Evolutionary conservation across 2,797 vertebrate genomes (phyloP).

Genomic region (Lacerta agilis): DNA sequence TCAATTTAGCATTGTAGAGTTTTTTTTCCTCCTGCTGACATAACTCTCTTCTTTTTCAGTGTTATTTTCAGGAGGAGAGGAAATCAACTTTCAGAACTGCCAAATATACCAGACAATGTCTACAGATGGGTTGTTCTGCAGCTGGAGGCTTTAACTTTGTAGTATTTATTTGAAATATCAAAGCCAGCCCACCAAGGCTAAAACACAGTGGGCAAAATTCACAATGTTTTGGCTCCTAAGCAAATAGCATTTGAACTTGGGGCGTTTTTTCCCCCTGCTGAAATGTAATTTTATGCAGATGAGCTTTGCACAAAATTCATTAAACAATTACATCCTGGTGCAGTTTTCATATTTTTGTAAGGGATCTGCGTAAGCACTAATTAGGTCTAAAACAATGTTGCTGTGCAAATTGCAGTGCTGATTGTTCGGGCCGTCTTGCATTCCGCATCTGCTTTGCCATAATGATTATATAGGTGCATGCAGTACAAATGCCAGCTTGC

Average conservation of each 20-base stretch:
- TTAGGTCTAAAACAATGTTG: conserved; percentile 85
- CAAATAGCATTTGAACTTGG: conserved; percentile 83
- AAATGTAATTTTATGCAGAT: conserved; percentile 85
- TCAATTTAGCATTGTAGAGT: conserved; percentile 63
- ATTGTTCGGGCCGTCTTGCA: conserved; percentile 78
- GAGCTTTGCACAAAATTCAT: conserved; percentile 85
- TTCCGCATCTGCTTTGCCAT: conserved; percentile 78
- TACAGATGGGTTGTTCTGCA: conserved; percentile 85
- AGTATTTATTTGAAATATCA: conserved; percentile 84
- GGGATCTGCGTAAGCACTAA: conserved; percentile 82
- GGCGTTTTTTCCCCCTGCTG: conserved; percentile 68
- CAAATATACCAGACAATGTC: conserved; percentile 84
- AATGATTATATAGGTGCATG: conserved; percentile 80
- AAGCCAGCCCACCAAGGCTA: conserved; percentile 82
- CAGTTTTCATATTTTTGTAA: conserved; percentile 84
- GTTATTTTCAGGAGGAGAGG: conserved; percentile 76
- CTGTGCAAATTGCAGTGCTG: conserved; percentile 82
- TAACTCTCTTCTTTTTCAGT: conserved; percentile 56
- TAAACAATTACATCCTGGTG: conserved; percentile 85
- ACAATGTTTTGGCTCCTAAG: conserved; percentile 83
- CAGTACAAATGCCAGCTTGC: conserved; percentile 75
- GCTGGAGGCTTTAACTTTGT: conserved; percentile 85
- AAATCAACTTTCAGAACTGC: conserved; percentile 82
- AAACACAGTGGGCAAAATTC: conserved; percentile 80
- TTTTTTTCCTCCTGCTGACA: conserved; percentile 70